Base-by-base conservation (phyloP, 2,888 invertebrate species). In the Taenaris catops region DNA sequence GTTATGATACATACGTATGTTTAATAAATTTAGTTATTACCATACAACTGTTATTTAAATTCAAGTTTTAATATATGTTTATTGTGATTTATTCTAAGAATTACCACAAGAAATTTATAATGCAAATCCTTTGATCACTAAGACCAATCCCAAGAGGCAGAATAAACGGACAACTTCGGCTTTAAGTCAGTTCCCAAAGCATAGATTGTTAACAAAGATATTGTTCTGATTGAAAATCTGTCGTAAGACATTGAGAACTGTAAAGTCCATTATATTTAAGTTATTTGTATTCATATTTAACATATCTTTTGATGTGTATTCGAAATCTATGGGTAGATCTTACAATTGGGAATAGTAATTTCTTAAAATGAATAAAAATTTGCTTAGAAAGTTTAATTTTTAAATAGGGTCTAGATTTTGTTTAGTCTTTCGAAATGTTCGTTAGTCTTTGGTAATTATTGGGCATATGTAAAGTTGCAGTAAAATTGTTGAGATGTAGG, bases 41-140 rank as follows among this genome's bases (percentile, higher is more conserved):
- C 4, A 25, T 8, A 9, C 44, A 44, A 59, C 49, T 49, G 40
- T 41, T 44, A 58, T 56, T 54, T 47, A 55, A 50, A 54, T 57
- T 46, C 41, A 51, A 58, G 53, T 47, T 46, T 34, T 36, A 45
- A 32, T 19, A 35, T 12, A 32, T 21, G 8, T 39, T 25, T 34
- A 29, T 19, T 37, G 24, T 37, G 40, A 48, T 44, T 45, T 46
- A 52, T 48, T 50, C 46, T 38, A 45, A 44, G 44, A 44, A 44
- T 47, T 46, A 41, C 46, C 41, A 33, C 41, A 42, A 46, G 45
- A 52, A 49, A 50, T 52, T 53, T 49, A 50, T 51, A 47, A 56
- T 55, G 47, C 46, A 52, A 55, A 55, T 50, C 44, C 49, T 43
- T 44, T 39, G 51, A 53, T 51, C 52, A 51, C 48, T 53, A 46